Conservation (phyloP, 2,113 vertebrate species). For the Apodemus speciosus region DNA sequence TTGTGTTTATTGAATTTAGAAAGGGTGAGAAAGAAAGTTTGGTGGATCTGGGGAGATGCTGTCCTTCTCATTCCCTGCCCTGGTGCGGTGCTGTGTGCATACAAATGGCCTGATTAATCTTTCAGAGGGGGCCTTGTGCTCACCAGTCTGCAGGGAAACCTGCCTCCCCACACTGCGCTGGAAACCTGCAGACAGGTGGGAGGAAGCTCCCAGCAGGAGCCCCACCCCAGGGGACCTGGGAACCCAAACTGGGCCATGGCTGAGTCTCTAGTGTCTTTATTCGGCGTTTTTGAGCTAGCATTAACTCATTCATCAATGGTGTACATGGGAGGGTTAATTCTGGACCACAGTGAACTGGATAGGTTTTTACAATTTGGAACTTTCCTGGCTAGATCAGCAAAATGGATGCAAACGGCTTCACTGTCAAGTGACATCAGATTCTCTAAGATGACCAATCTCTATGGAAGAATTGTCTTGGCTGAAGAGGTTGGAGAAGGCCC, state of each 20-base stretch:
- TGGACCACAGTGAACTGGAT: background rate
- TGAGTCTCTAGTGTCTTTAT: background rate
- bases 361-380: background rate
- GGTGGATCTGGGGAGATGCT: constrained; percentile 47
- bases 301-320: accelerated
- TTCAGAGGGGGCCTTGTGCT: constrained; percentile 72
- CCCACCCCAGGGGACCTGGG: background rate
- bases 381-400: background rate
- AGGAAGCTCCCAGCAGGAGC: background rate
- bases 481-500: background rate
- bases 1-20: constrained; percentile 81
- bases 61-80: constrained; percentile 59
- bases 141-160: constrained; percentile 41
- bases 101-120: constrained; percentile 81
- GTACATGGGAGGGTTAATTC: accelerated
- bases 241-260: background rate
- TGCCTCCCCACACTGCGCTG: constrained; percentile 37
- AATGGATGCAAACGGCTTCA: background rate
- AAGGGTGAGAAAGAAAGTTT: constrained; percentile 35
- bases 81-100: constrained; percentile 71
- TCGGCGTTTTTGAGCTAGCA: background rate
- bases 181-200: background rate
- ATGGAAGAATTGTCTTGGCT: accelerated
- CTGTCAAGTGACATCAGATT: accelerated
- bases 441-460: background rate